Conservation (phyloP, 2,113 vertebrate species). For the Urocynchramus pylzowi region DNA sequence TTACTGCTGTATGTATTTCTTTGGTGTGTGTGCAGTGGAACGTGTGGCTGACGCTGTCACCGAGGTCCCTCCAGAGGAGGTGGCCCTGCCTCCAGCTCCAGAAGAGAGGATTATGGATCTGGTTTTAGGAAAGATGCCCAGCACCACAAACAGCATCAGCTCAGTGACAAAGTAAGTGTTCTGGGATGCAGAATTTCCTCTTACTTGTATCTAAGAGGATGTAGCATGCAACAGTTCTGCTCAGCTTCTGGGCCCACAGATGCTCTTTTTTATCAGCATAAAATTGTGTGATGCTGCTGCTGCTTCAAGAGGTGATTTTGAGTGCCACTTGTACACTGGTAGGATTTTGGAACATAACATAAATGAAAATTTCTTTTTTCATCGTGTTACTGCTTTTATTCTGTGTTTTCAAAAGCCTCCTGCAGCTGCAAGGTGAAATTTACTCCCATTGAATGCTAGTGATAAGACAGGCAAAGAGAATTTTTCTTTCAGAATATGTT, state of each 20-base stretch:
- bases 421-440: neutral
- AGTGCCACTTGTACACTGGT: neutral
- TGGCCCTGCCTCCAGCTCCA: slow-evolving; percentile 40
- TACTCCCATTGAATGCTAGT: neutral
- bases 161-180: slow-evolving; percentile 74
- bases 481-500: neutral
- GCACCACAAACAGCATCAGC: slow-evolving; percentile 39
- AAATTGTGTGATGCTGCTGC: neutral
- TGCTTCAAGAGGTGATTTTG: neutral
- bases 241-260: neutral
- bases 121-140: slow-evolving; percentile 74
- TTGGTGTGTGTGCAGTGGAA: slow-evolving; percentile 34
- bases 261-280: neutral
- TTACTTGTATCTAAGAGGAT: neutral
- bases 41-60: slow-evolving; percentile 66
- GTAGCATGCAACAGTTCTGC: neutral
- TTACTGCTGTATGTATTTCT: neutral
- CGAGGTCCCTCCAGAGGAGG: slow-evolving; percentile 69
- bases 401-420: neutral
- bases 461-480: neutral
- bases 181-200: neutral
- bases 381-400: neutral
- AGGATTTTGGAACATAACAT: neutral
- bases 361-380: neutral
- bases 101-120: slow-evolving; percentile 78